These are phyloP conservation scores for Sturnira hondurensis DNA, from an alignment of 2,113 vertebrate species.

Conservation along the genomic window DNA sequence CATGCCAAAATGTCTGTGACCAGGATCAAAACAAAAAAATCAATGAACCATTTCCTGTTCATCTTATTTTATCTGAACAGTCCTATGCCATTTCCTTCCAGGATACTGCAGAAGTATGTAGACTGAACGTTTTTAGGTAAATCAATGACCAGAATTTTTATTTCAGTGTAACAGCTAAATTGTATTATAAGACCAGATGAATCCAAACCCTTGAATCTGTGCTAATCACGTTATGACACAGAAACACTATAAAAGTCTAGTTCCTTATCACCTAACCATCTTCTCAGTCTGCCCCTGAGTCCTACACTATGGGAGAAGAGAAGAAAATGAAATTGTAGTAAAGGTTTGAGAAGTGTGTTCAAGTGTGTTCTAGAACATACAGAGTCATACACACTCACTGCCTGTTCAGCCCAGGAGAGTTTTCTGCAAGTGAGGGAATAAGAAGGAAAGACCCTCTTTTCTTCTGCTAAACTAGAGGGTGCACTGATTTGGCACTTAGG, in stretches of 20 bases:
- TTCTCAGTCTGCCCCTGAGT: not conserved
- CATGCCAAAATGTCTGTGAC: not conserved
- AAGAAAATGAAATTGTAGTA: not conserved
- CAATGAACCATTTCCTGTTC: not conserved
- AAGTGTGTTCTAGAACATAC: not conserved
- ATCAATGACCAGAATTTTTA: not conserved
- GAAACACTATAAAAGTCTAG: not conserved
- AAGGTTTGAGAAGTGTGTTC: not conserved
- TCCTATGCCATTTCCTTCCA: not conserved
- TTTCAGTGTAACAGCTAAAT: not conserved
- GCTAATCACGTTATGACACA: not conserved
- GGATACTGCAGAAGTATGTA: not conserved
- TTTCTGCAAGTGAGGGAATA: not conserved
- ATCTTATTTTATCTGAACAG: not conserved
- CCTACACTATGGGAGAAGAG: not conserved
- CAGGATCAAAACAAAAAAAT: not conserved
- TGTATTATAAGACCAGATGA: not conserved
- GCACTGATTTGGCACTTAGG: not conserved
- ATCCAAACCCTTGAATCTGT: not conserved
- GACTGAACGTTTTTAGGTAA: not conserved
- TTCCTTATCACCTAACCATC: not conserved
- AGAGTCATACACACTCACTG: not conserved
- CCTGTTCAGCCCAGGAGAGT: not conserved
- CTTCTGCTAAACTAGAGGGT: not conserved
- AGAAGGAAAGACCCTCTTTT: not conserved